These are phyloP conservation scores for Rhagoletis zephyria DNA, from an alignment of 1,140 invertebrate genomes.

Conservation along the genomic window DNA sequence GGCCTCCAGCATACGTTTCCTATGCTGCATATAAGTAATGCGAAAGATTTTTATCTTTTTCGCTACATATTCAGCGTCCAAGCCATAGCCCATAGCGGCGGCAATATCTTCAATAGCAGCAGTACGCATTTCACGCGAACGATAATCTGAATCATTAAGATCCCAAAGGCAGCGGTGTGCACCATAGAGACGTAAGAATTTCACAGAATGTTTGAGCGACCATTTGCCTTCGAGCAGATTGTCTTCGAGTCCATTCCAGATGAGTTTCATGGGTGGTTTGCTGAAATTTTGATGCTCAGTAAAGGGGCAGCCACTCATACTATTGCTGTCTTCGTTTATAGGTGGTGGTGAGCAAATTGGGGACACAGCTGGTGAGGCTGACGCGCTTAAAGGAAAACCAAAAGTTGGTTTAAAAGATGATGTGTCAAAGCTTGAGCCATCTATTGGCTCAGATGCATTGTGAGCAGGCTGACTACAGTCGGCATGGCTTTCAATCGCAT, in stretches of 20 bases:
- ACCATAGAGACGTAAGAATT: slow-evolving; percentile 58
- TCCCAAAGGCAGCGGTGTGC: slow-evolving; percentile 56
- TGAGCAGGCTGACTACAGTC: not conserved
- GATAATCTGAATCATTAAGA: slow-evolving; percentile 54
- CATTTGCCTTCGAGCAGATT: slow-evolving; percentile 56
- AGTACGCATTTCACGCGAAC: slow-evolving; percentile 50
- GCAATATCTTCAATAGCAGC: slow-evolving; percentile 58
- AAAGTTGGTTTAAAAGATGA: not conserved
- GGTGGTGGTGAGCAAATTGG: not conserved
- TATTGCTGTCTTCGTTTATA: not conserved
- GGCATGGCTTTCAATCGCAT: not conserved
- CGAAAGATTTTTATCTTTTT: slow-evolving; percentile 59
- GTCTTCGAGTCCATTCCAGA: slow-evolving; percentile 54
- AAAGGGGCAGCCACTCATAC: not conserved
- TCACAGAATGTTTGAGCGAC: slow-evolving; percentile 57
- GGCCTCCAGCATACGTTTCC: slow-evolving; percentile 55
- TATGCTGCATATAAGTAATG: slow-evolving; percentile 59
- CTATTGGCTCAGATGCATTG: not conserved
- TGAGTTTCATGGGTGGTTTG: slow-evolving; percentile 29
- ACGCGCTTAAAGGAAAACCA: not conserved
- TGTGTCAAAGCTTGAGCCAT: no score
- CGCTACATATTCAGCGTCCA: slow-evolving; percentile 54
- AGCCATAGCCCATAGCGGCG: slow-evolving; percentile 56
- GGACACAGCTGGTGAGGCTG: not conserved
- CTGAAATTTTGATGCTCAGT: not conserved